Conservation (phyloP, 2,113 vertebrate species). For the Hirundichthys speculiger region DNA sequence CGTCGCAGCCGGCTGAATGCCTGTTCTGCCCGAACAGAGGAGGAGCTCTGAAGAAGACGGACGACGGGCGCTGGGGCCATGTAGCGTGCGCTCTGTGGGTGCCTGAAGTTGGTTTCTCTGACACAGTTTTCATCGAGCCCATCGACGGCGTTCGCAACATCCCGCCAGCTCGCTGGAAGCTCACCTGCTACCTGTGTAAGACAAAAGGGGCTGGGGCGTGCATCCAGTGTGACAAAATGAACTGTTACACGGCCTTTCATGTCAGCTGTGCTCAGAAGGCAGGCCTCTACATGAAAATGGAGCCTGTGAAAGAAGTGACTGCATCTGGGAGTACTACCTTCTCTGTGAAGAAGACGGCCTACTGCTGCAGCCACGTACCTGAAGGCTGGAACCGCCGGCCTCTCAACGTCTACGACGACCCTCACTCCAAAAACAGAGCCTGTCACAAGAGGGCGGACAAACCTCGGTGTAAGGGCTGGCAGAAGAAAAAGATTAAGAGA, state of each 20-base stretch:
- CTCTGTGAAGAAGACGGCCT: slow-evolving; percentile 96
- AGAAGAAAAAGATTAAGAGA: slow-evolving; percentile 90
- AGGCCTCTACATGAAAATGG: slow-evolving; percentile 97
- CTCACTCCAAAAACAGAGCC: slow-evolving; percentile 86
- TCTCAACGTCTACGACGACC: slow-evolving; percentile 91
- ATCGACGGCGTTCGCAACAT: slow-evolving; percentile 97
- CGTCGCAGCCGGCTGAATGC: slow-evolving; percentile 88
- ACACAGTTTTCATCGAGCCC: slow-evolving; percentile 98
- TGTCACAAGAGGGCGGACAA: slow-evolving; percentile 86
- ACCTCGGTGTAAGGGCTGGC: slow-evolving; percentile 84
- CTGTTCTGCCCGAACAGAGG: slow-evolving; percentile 97
- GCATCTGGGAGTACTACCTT: slow-evolving; percentile 81
- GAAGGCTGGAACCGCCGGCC: slow-evolving; percentile 89
- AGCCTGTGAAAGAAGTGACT: slow-evolving; percentile 88
- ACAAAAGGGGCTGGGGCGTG: slow-evolving; percentile 95
- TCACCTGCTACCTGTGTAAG: slow-evolving; percentile 98
- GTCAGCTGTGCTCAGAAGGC: slow-evolving; percentile 97
- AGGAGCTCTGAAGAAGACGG: slow-evolving; percentile 97
- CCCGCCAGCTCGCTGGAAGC: slow-evolving; percentile 96
- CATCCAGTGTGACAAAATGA: slow-evolving; percentile 97
- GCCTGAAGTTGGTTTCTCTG: slow-evolving; percentile 97
- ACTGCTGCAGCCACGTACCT: slow-evolving; percentile 94
- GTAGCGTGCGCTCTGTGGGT: slow-evolving; percentile 98
- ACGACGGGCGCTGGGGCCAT: slow-evolving; percentile 97
- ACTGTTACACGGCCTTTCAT: slow-evolving; percentile 98